phyloP scores from a whole-genome alignment of 2,113 vertebrate species.

The Centropus bengalensis region DNA sequence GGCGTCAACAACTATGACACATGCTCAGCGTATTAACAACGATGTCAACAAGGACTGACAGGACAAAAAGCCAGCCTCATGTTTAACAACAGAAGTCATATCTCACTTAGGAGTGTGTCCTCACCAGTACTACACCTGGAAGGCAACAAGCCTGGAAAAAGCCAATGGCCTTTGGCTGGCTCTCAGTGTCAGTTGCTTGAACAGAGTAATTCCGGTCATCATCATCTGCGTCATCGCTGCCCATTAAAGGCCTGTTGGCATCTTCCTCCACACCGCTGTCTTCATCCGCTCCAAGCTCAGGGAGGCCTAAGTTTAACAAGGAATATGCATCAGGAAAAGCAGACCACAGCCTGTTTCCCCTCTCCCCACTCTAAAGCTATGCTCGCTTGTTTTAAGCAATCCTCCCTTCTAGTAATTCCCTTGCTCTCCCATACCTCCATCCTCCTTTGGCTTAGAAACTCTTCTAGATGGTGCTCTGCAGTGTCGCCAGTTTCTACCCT shows the following conservation, averaged over 20 bases:
- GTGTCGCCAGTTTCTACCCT: conserved; percentile 45
- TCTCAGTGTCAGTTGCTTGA: conserved; percentile 62
- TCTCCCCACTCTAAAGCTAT: conserved; percentile 21
- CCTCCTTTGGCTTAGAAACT: conserved; percentile 61
- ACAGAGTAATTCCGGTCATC: conserved; percentile 74
- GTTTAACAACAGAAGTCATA: background rate
- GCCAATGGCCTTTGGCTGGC: conserved; percentile 77
- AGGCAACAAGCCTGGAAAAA: conserved; percentile 92
- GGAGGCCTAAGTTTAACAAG: conserved; percentile 65
- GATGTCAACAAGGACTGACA: background rate
- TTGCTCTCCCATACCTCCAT: conserved; percentile 64
- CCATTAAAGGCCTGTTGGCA: conserved; percentile 88
- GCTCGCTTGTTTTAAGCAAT: background rate
- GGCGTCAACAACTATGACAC: background rate
- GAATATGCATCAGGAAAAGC: background rate
- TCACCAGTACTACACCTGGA: conserved; percentile 91
- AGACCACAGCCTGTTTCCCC: background rate
- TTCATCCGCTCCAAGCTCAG: conserved; percentile 75
- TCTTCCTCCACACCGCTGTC: conserved; percentile 72
- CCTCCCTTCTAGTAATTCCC: conserved; percentile 30
- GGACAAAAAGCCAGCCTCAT: background rate
- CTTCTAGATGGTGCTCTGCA: conserved; percentile 62
- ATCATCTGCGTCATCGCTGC: conserved; percentile 77
- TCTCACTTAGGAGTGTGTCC: conserved; percentile 32
- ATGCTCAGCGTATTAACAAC: background rate